Evolutionary conservation across 37 sponge, comb jelly and placozoan genomes (phyloP), one percentile per base, ranked within the genome.

Genomic region (Diacarnus erythraeanus): DNA sequence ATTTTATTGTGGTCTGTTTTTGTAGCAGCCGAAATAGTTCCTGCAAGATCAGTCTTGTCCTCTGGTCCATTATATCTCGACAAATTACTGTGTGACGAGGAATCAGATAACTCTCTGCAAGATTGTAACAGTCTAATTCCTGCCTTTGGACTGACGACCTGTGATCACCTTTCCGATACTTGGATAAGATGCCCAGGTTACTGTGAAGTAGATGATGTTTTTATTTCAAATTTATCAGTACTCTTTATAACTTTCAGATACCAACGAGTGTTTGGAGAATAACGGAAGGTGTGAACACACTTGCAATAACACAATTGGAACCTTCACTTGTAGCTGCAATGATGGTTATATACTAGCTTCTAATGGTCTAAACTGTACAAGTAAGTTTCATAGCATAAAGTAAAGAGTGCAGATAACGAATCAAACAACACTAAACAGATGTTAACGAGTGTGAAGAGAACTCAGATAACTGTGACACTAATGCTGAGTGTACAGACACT

Each of bases 401-500:
- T 6, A 47, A 47, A 47, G 51, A 15, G 51, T 47, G 12, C 51
- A 6, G 12, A 47, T 47, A 12, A 47, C 6, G 51, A 6, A 47
- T 47, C 6, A 47, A 15, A 47, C 12, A 15, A 15, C 51, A 6
- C 12, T 6, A 15, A 15, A 12, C 38, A 75, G 76, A 75, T 56
- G 36, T 75, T 34, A 31, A 75, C 9, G 76, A 75, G 76, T 75
- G 76, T 42, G 18, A 26, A 17, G 33, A 30, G 33, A 30, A 5
- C 31, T 30, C 29, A 27, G 21, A 75, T 33, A 23, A 75, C 38
- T 75, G 76, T 58, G 59, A 58, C 36, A 35, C 35, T 2, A 31
- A 59, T 75, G 76, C 76, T 58, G 59, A 36, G 5, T 75, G 76
- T 35, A 36, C 38, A 1, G 57, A 74, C 57, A 57, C 57, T 57